Percentiles rank a stretch among this genome's conserved stretches.
Evolutionary conservation across 2,113 vertebrate genomes (phyloP).

Genomic region (Stomatorhinus ivindoensis): DNA sequence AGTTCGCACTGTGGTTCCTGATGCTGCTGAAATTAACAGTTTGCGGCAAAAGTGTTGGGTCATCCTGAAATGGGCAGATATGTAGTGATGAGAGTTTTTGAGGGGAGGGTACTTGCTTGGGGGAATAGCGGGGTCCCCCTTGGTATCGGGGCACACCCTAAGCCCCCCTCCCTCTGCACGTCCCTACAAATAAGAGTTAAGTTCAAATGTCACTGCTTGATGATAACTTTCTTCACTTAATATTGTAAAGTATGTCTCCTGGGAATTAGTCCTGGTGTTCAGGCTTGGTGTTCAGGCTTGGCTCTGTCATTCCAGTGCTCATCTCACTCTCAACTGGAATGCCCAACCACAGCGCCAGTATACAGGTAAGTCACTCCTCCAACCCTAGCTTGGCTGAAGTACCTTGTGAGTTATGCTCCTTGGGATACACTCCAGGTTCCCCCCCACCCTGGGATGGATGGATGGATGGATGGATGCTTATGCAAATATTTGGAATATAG

Average conservation of each 20-base stretch:
- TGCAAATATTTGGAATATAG: too few relatives aligned
- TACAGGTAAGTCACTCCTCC: slow-evolving; percentile 72
- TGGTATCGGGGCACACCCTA: too few relatives aligned
- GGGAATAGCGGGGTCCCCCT: not conserved
- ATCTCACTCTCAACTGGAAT: slow-evolving; percentile 97
- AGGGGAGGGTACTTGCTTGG: not conserved
- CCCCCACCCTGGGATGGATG: not conserved
- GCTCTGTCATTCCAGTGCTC: slow-evolving; percentile 67
- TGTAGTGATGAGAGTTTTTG: not conserved
- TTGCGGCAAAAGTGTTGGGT: not conserved
- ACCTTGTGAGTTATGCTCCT: not conserved
- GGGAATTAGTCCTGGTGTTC: not conserved
- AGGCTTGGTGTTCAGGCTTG: not conserved
- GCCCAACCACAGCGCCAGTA: slow-evolving; percentile 98
- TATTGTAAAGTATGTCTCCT: not conserved
- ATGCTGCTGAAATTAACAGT: not conserved
- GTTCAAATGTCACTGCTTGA: not conserved
- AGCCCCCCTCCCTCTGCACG: not conserved
- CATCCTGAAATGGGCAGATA: not conserved
- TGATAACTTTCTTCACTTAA: not conserved
- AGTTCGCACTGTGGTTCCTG: not conserved
- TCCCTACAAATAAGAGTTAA: not conserved
- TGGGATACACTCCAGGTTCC: not conserved
- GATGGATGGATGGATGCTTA: too few relatives aligned
- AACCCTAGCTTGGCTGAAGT: not conserved